A percentile compares a stretch with the other conserved stretches of the same genome.
phyloP scores from a whole-genome alignment of 2,113 vertebrate genomes.

The Pantherophis guttatus region DNA sequence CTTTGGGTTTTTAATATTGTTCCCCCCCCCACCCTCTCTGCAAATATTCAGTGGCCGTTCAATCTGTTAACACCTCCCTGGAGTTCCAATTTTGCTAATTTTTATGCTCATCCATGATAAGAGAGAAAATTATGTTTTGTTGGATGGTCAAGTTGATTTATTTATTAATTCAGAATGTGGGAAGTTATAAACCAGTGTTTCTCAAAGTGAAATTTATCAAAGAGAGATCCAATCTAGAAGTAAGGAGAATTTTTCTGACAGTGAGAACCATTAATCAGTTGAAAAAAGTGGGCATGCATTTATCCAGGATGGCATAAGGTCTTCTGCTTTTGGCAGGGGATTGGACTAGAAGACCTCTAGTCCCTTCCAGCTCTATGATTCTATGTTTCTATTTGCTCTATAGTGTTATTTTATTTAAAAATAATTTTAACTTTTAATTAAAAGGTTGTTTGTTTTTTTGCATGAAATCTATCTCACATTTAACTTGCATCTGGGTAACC shows the following conservation, averaged over 20 bases:
- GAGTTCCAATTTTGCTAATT: neutral
- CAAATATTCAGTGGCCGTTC: neutral
- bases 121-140: neutral
- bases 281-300: too few species aligned
- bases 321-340: too few species aligned
- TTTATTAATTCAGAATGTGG: too few species aligned
- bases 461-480: neutral
- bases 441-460: neutral
- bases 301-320: too few species aligned
- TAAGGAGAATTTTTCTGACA: too few species aligned
- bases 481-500: neutral
- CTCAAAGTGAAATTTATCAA: too few species aligned
- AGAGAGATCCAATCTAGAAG: too few species aligned
- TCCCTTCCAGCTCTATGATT: neutral
- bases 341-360: too few species aligned
- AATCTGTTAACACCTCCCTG: neutral
- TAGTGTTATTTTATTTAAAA: neutral
- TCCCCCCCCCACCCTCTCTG: too few species aligned
- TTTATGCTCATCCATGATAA: neutral
- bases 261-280: too few species aligned
- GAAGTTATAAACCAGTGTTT: neutral
- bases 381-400: neutral
- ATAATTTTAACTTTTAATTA: neutral
- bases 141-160: too few species aligned
- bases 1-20: neutral